phyloP scores from a whole-genome alignment of 2,888 invertebrate genomes.

The Perithous albicinctus region DNA sequence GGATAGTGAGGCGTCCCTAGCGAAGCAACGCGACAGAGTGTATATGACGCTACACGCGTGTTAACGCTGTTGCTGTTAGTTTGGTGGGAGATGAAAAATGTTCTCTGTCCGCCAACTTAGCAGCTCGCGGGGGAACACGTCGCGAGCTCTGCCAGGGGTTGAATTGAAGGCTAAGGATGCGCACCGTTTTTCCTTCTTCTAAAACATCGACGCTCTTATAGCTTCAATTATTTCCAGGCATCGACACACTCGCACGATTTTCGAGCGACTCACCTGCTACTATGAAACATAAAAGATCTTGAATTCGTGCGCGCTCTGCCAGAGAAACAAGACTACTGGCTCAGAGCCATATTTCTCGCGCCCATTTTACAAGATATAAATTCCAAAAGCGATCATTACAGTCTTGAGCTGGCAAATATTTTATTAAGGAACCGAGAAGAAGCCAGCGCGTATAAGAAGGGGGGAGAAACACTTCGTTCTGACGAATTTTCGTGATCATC shows the following conservation, averaged over 20 bases:
- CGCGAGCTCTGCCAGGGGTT: constrained; percentile 38
- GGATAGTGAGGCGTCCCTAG: constrained; percentile 49
- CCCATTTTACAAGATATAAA: constrained; percentile 70
- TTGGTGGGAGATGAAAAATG: constrained; percentile 40
- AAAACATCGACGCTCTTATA: constrained; percentile 7
- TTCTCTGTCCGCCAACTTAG: constrained; percentile 34
- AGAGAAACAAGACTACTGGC: constrained; percentile 66
- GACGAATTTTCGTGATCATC: constrained; percentile 32
- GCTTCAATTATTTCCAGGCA: constrained; percentile 67
- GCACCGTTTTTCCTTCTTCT: background rate
- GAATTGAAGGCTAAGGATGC: constrained; percentile 63
- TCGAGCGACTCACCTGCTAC: constrained; percentile 29
- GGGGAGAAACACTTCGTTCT: constrained; percentile 4
- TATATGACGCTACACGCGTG: constrained; percentile 42
- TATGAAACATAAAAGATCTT: constrained; percentile 38
- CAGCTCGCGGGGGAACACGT: constrained; percentile 8
- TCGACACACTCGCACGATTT: constrained; percentile 25
- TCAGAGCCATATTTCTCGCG: constrained; percentile 65
- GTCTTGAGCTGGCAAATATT: constrained; percentile 56
- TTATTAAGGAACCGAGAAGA: constrained; percentile 27
- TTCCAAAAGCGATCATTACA: constrained; percentile 70
- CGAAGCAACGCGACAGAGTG: constrained; percentile 24
- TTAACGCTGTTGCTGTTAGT: constrained; percentile 50
- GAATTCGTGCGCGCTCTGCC: constrained; percentile 54
- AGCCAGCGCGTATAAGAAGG: background rate